A percentile compares a stretch with the other conserved stretches of the same genome.
These are phyloP conservation scores for Argya squamiceps DNA, from an alignment of 2,797 vertebrate species.

Conservation along the genomic window DNA sequence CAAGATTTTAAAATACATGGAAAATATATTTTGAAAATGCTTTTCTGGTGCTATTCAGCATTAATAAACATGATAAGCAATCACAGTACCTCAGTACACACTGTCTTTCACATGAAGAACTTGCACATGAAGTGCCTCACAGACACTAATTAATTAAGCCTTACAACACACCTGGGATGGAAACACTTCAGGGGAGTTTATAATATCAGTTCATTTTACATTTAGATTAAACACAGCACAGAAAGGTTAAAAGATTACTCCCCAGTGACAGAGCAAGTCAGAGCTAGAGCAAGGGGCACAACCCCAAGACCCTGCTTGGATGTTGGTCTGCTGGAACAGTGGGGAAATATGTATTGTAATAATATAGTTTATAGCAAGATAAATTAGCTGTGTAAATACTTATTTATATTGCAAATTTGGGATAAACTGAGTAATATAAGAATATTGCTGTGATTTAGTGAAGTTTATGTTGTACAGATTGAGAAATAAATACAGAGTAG, in stretches of 20 bases:
- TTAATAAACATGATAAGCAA: background rate
- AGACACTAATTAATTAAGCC: constrained; percentile 26
- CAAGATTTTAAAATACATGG: background rate
- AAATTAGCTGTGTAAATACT: background rate
- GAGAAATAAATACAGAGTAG: background rate
- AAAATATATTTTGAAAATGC: background rate
- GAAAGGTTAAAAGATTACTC: constrained; percentile 5
- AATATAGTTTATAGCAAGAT: background rate
- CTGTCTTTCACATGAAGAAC: background rate
- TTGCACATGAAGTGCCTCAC: background rate
- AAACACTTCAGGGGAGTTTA: background rate
- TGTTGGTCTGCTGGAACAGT: background rate
- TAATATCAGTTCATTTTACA: constrained; percentile 19
- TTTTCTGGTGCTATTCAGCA: background rate
- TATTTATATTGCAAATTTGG: background rate
- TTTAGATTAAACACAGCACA: background rate
- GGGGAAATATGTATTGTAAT: background rate
- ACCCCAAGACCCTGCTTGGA: background rate
- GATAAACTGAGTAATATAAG: background rate
- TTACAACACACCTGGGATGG: constrained; percentile 25
- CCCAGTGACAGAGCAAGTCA: background rate
- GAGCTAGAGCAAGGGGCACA: background rate
- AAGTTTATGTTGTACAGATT: background rate
- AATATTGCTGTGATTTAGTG: background rate
- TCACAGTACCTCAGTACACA: background rate